These are phyloP conservation scores for Aphrophora alni DNA, from an alignment of 2,888 invertebrate species.

Conservation along the genomic window DNA sequence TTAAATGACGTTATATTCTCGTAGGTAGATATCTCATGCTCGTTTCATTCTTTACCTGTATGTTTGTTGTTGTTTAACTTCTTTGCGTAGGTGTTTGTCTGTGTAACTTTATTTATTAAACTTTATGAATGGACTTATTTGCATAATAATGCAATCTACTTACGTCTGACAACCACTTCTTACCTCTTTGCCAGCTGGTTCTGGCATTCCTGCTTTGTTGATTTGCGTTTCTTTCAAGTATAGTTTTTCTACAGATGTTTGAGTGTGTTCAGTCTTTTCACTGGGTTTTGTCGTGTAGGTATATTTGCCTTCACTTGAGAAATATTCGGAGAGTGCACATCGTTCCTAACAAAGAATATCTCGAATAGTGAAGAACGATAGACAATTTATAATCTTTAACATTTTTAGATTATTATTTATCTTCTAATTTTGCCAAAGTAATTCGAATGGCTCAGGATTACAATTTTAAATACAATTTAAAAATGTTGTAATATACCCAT, in stretches of 20 bases:
- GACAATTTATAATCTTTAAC: no score
- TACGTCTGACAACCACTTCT: background rate
- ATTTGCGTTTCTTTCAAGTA: background rate
- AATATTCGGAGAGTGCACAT: background rate
- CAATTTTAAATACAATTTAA: no score
- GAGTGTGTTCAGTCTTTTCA: background rate
- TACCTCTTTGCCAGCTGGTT: background rate
- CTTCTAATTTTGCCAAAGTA: no score
- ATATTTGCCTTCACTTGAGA: background rate
- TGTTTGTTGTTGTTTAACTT: background rate
- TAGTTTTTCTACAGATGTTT: background rate
- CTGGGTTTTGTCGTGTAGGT: background rate
- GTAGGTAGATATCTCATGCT: background rate
- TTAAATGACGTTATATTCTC: no score
- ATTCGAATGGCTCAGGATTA: no score
- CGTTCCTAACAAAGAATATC: no score
- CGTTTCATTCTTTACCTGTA: background rate
- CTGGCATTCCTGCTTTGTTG: background rate
- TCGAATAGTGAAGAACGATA: no score
- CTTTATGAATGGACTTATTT: background rate
- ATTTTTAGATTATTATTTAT: no score
- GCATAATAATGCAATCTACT: constrained; percentile 2
- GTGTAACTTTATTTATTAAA: background rate
- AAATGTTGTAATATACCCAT: no score
- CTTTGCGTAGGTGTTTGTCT: background rate